Evolutionary conservation across 2,888 invertebrate species (phyloP).

Genomic region (Sclerodermus sp.): DNA sequence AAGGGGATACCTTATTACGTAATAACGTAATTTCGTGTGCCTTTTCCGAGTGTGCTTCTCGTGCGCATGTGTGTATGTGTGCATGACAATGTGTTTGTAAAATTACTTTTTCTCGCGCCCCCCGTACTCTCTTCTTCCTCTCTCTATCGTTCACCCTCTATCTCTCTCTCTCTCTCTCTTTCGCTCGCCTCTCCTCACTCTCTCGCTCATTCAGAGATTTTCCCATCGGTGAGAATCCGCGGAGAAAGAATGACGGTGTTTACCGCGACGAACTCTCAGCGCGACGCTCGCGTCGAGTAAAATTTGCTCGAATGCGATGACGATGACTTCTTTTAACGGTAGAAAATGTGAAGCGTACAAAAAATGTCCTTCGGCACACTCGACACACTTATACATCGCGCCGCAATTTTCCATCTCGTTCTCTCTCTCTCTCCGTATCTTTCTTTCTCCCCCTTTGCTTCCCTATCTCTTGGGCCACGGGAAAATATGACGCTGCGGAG

Average conservation of each 20-base stretch:
- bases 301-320: no score
- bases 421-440: not conserved
- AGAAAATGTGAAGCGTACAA: slow-evolving; percentile 34
- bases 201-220: no score
- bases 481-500: slow-evolving; percentile 6
- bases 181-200: not conserved
- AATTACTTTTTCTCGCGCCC: not conserved
- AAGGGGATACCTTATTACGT: not conserved
- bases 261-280: not conserved
- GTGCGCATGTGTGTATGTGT: slow-evolving; percentile 5
- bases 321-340: slow-evolving; percentile 17
- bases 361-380: slow-evolving; percentile 19
- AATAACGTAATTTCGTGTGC: not conserved
- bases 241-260: not conserved
- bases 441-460: not conserved
- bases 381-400: not conserved
- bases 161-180: not conserved
- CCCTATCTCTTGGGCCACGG: not conserved
- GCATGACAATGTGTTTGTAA: slow-evolving; percentile 3
- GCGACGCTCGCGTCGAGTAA: not conserved
- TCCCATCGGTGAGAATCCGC: no score
- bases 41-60: not conserved
- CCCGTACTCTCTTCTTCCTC: slow-evolving; percentile 5
- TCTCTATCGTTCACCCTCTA: not conserved
- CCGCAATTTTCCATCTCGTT: no score